phyloP scores from a whole-genome alignment of 2,888 invertebrate genomes.

The Cerceris rybyensis region DNA sequence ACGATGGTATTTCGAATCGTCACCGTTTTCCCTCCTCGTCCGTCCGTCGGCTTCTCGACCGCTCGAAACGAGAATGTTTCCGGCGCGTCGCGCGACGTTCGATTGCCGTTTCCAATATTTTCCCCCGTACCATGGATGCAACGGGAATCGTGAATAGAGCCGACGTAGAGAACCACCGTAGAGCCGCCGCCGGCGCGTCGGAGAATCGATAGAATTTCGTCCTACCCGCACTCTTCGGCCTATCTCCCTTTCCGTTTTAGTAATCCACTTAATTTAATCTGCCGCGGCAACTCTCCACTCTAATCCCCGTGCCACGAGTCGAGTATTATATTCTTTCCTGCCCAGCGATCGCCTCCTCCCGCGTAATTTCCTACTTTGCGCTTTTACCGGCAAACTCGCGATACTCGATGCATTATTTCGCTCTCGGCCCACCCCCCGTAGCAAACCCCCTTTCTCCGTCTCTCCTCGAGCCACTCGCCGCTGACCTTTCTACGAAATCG shows the following conservation, averaged over 20 bases:
- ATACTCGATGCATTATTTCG: slow-evolving; percentile 22
- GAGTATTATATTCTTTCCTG: slow-evolving; percentile 32
- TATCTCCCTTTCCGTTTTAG: slow-evolving; percentile 44
- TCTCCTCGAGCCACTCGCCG: not conserved
- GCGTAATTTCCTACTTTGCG: not conserved
- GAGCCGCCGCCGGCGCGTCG: slow-evolving; percentile 25
- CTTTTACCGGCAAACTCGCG: not conserved
- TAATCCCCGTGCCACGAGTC: slow-evolving; percentile 24
- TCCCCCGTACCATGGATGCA: slow-evolving; percentile 32
- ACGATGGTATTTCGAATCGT: slow-evolving; percentile 43
- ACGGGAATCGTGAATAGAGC: slow-evolving; percentile 26
- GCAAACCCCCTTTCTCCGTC: not conserved
- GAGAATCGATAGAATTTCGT: slow-evolving; percentile 60
- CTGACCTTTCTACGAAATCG: slow-evolving; percentile 36
- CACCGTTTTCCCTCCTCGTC: slow-evolving; percentile 34
- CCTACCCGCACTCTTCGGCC: slow-evolving; percentile 40
- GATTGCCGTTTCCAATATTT: slow-evolving; percentile 69
- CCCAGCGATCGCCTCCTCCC: not conserved
- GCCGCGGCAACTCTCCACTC: slow-evolving; percentile 20
- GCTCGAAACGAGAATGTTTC: slow-evolving; percentile 4
- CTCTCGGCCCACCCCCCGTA: not conserved
- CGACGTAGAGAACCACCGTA: no score
- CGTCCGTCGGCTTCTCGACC: slow-evolving; percentile 30
- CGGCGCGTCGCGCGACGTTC: slow-evolving; percentile 44
- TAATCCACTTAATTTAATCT: slow-evolving; percentile 59